These are phyloP conservation scores for Chamaetylas fuelleborni DNA, from an alignment of 2,113 vertebrate species.

Conservation along the genomic window DNA sequence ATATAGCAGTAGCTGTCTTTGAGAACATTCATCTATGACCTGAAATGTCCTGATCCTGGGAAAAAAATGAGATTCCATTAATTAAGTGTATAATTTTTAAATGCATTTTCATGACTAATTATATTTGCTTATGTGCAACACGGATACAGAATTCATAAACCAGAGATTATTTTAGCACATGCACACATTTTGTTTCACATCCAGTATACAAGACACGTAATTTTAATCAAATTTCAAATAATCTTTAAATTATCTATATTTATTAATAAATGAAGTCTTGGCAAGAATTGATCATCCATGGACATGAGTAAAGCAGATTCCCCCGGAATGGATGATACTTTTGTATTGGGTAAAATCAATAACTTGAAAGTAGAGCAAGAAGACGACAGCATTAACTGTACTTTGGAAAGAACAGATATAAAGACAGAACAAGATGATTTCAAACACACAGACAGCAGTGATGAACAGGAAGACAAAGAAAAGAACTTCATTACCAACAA, in stretches of 20 bases:
- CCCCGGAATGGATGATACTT: slow-evolving; percentile 46
- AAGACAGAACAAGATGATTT: slow-evolving; percentile 77
- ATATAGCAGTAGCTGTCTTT: not conserved
- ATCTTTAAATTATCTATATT: slow-evolving; percentile 33
- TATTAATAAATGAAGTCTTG: slow-evolving; percentile 14
- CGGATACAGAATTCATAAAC: not conserved
- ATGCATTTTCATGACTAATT: not conserved
- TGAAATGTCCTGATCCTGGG: not conserved
- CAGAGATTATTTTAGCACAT: slow-evolving; percentile 8
- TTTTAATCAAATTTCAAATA: slow-evolving; percentile 27
- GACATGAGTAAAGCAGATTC: slow-evolving; percentile 29
- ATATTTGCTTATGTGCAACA: not conserved
- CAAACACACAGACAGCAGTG: slow-evolving; percentile 74
- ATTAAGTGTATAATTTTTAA: not conserved
- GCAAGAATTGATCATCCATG: slow-evolving; percentile 52
- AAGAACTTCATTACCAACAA: slow-evolving; percentile 70
- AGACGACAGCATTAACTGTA: slow-evolving; percentile 28
- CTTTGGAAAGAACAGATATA: slow-evolving; percentile 69
- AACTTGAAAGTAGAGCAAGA: slow-evolving; percentile 70
- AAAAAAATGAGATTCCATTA: slow-evolving; percentile 29
- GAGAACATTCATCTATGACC: not conserved
- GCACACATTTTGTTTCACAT: not conserved
- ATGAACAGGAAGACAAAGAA: slow-evolving; percentile 76
- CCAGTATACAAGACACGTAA: not conserved
- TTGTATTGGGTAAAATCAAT: slow-evolving; percentile 55